These are phyloP conservation scores for Pterocles orientalis DNA, from an alignment of 2,113 vertebrate species.

Conservation along the genomic window DNA sequence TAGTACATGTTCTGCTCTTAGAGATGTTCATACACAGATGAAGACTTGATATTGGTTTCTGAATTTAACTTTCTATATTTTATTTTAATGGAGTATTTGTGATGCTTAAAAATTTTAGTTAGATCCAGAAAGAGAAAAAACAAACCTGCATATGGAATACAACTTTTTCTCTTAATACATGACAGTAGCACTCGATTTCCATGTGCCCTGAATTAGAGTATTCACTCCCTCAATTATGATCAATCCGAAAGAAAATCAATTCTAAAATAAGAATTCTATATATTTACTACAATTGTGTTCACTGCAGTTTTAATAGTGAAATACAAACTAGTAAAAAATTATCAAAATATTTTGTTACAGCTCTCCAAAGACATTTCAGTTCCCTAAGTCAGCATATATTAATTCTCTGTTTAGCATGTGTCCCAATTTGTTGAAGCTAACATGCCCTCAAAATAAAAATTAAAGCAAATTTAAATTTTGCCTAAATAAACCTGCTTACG, in stretches of 20 bases:
- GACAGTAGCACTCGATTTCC: not conserved
- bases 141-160: not conserved
- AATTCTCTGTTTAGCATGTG: not conserved
- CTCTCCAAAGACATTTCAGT: not conserved
- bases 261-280: not conserved
- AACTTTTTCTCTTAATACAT: not conserved
- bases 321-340: not conserved
- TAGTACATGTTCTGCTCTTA: not conserved
- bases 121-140: not conserved
- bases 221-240: not conserved
- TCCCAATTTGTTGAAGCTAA: not conserved
- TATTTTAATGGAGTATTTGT: not conserved
- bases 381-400: not conserved
- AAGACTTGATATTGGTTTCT: not conserved
- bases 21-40: not conserved
- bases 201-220: not conserved
- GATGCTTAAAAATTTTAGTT: not conserved
- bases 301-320: not conserved
- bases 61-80: not conserved
- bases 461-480: not conserved
- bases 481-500: not conserved
- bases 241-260: not conserved
- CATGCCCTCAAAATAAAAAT: not conserved
- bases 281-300: not conserved
- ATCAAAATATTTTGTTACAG: not conserved